These are phyloP conservation scores for Xenopus tropicalis DNA, from an alignment of 2,113 vertebrate genomes.

Conservation along the genomic window DNA sequence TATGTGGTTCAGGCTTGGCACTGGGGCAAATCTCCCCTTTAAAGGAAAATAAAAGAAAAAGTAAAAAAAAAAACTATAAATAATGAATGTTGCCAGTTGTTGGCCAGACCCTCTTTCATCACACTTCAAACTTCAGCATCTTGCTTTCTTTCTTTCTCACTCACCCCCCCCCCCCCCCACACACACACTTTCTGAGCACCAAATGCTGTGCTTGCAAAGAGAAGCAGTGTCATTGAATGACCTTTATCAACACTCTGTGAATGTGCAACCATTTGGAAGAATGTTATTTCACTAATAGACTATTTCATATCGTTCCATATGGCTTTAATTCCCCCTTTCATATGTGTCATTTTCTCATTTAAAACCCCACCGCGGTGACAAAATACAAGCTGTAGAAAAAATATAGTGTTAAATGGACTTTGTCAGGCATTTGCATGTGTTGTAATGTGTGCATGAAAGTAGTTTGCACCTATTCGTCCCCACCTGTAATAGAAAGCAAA, in stretches of 20 bases:
- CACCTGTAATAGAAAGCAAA: neutral
- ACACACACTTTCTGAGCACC: neutral
- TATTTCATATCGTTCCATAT: constrained; percentile 33
- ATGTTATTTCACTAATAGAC: constrained; percentile 33
- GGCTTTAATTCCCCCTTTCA: constrained; percentile 27
- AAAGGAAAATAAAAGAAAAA: too few relatives aligned
- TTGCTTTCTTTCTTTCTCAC: too few relatives aligned
- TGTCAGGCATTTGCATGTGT: constrained; percentile 21
- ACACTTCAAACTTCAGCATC: too few relatives aligned
- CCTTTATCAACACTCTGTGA: constrained; percentile 42
- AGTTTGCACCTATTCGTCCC: constrained; percentile 3
- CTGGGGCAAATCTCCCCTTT: too few relatives aligned
- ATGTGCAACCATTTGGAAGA: constrained; percentile 38
- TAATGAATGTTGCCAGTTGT: too few relatives aligned
- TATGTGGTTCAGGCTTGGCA: too few relatives aligned
- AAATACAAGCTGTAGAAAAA: constrained; percentile 18
- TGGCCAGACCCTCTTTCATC: too few relatives aligned
- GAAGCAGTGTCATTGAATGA: constrained; percentile 26
- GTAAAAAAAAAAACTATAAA: too few relatives aligned
- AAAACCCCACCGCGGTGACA: constrained; percentile 9
- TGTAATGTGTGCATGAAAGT: constrained; percentile 2
- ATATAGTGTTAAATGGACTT: constrained; percentile 29
- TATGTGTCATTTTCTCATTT: constrained; percentile 25
- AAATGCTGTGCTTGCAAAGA: constrained; percentile 4
- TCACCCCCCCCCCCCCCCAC: neutral